Evolutionary conservation across 2,113 vertebrate species (phyloP).

Genomic region (Cochlearius cochlearius): DNA sequence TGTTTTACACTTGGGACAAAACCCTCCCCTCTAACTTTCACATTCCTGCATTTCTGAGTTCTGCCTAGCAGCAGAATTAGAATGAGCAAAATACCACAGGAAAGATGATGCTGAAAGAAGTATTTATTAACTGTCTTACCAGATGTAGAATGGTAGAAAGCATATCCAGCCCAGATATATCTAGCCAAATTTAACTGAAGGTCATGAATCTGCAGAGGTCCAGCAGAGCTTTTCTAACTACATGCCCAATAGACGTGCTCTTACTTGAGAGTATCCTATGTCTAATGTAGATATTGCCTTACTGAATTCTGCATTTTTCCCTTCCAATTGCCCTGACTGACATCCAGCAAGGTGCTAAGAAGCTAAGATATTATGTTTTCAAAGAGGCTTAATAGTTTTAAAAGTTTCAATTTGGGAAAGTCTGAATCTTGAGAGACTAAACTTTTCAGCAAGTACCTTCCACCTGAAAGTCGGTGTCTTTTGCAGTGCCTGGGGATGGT

Average conservation of each 20-base stretch:
- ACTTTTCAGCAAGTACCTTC: background rate
- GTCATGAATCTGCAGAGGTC: background rate
- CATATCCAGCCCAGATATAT: background rate
- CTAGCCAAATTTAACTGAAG: constrained; percentile 22
- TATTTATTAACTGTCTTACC: constrained; percentile 56
- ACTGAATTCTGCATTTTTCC: background rate
- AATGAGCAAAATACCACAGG: constrained; percentile 48
- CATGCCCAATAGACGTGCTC: background rate
- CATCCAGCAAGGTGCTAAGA: background rate
- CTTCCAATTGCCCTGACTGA: background rate
- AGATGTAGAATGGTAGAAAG: constrained; percentile 29
- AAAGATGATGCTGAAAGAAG: constrained; percentile 28
- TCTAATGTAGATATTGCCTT: background rate
- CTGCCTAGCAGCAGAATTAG: constrained; percentile 45
- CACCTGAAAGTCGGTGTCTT: background rate
- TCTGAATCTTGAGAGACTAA: background rate
- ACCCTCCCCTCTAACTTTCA: background rate
- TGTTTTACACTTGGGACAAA: background rate
- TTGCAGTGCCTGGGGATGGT: background rate
- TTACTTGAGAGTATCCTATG: background rate
- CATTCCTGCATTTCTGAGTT: constrained; percentile 23
- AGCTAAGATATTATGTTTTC: background rate
- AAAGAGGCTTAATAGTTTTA: background rate
- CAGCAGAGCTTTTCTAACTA: background rate
- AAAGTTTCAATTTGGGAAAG: background rate